Evolutionary conservation across 2,888 invertebrate species (phyloP), one percentile per base, ranked within the genome.

Genomic region (Pseudococcus jackbeardsleyi): DNA sequence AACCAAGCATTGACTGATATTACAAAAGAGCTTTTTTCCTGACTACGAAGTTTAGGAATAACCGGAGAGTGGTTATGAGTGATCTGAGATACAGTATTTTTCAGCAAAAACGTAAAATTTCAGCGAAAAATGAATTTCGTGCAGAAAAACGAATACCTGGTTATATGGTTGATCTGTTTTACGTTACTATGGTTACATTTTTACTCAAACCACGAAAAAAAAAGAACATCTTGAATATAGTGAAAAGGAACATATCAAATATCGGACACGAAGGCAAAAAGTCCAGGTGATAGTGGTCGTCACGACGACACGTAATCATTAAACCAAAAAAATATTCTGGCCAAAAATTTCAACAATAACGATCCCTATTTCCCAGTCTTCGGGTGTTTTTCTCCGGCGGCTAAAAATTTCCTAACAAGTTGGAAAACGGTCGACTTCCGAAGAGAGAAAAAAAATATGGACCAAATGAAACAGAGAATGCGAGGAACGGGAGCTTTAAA

Each of bases 141-240:
- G 26, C 5, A 9, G 8, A 68, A 54, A 54, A 54, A 0, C 54
- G 54, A n/a, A 54, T 68, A 68, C 68, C 26, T 26, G 68, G 22
- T 68, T 68, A 68, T 68, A 68, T 68, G 68, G 68, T 68, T 68
- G 68, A 68, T 68, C 68, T 68, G 68, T 68, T 68, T 68, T 68
- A 26, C 26, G 68, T 68, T 68, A 68, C 68, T 68, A 68, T 68
- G 68, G 68, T 68, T 68, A 68, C 68, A 68, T 68, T 68, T 68
- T 68, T 68, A 9, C 15, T 19, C 17, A n/a, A n/a, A 59, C 59
- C 17, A 42, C n/a, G 22, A 64, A 64, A 19, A 9, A 64, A 64
- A 64, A 64, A 9, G 22, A 12, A 64, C 1, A 50, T 12, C 12
- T 15, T 12, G 4, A 50, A 50, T 50, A 15, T 50, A 50, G 15